Percentiles rank a stretch among this genome's conserved stretches.
phyloP scores from a whole-genome alignment of 2,113 vertebrate genomes.

The Menidia beryllina region DNA sequence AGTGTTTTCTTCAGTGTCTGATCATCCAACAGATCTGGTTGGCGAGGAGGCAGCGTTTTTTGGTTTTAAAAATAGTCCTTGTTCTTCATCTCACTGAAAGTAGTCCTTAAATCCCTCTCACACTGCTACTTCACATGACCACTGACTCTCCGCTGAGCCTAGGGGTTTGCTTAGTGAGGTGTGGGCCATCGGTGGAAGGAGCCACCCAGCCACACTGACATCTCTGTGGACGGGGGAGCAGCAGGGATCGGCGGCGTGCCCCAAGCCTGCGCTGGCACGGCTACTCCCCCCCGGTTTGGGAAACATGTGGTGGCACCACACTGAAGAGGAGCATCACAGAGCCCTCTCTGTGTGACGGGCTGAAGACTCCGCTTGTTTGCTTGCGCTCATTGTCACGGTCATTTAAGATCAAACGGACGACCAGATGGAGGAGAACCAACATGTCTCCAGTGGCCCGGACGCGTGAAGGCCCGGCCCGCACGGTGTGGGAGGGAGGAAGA shows the following conservation, averaged over 20 bases:
- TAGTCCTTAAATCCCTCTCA: neutral
- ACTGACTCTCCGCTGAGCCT: neutral
- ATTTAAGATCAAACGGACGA: slow-evolving; percentile 7
- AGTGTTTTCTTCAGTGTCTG: neutral
- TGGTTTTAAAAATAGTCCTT: neutral
- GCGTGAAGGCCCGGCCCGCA: slow-evolving; percentile 1
- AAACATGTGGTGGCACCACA: neutral
- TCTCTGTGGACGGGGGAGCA: slow-evolving; percentile 3
- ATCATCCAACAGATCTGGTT: neutral
- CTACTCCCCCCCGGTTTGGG: slow-evolving; percentile 1
- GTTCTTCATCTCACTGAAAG: slow-evolving; percentile 9
- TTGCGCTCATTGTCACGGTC: neutral
- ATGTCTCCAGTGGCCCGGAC: neutral
- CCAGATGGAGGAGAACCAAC: neutral
- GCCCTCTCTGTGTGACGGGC: neutral
- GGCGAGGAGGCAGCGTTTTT: neutral
- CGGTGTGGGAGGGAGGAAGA: neutral
- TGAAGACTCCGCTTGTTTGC: too few relatives aligned
- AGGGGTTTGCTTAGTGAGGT: neutral
- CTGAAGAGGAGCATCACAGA: neutral
- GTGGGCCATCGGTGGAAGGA: neutral
- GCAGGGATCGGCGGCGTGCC: neutral
- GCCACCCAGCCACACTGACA: neutral
- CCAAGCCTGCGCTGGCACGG: neutral
- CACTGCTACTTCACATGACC: neutral